Evolutionary conservation across 2,797 vertebrate species (phyloP), one percentile per base, ranked within the genome.

Genomic region (Paedocypris micromegethes): DNA sequence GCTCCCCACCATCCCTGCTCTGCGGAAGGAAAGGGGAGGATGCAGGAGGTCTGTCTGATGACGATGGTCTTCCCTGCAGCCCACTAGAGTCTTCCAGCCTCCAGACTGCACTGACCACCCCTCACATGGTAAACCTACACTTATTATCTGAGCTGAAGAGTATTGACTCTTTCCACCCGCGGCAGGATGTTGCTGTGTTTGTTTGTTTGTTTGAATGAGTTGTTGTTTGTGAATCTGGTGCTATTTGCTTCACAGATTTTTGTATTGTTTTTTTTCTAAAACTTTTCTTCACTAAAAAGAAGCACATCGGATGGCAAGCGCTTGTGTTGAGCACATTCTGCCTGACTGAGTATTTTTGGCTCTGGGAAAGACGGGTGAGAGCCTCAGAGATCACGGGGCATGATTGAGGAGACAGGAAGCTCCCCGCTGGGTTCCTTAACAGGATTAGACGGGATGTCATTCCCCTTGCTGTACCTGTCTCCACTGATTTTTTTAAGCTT

Each of bases 61-160:
- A 91, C 4, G 91, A 91, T 39, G 90, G 90, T 3, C 85, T 91
- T 45, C 90, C 87, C 66, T 88, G 86, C 73, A 92, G 86, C 64
- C 90, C 90, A 2, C 88, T 83, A 4, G 90, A 94, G 68, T 91
- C 83, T 63, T 89, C 85, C 5, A 81, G 77, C 1, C 81, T 75
- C 68, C 82, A 83, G 67, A 72, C 83, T 1, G 72, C 79, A 63
- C 81, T 82, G 78, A 79, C 85, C 61, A 82, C 73, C 58, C 76
- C 80, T 50, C 75, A 74, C 44, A 84, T 81, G 83, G 75, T 78
- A 79, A 5, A 0, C 48, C 8, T 3, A 6, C 23, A 56, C 9
- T 40, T 6, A 6, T 38, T 40, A 5, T 44, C 6, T 53, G 9
- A 6, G 23, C 23, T 23, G 2, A 8, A 43, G 9, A 2, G 6